Percentiles rank a stretch among this genome's conserved stretches.
Conservation (phyloP, 2,888 invertebrate species). For the Dasysyrphus albostriatus region DNA sequence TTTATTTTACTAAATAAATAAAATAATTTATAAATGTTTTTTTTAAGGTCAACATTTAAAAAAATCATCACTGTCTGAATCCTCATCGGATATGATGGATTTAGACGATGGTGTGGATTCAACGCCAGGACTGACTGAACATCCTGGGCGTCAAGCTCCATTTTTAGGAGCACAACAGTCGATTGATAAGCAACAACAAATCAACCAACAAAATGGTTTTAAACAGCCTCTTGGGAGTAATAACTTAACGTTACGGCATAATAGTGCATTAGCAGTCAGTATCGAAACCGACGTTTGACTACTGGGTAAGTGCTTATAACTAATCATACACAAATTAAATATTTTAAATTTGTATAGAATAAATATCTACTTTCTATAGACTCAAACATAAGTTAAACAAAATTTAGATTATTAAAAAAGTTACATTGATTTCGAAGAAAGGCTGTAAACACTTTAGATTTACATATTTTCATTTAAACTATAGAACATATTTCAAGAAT, state of each 20-base stretch:
- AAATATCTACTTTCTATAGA: no score
- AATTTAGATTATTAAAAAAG: neutral
- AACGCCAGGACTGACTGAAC: conserved; percentile 84
- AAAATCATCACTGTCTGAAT: conserved; percentile 94
- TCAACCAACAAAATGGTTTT: conserved; percentile 81
- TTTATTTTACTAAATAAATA: no score
- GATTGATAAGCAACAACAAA: conserved; percentile 83
- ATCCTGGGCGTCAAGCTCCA: conserved; percentile 84
- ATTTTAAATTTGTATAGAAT: no score
- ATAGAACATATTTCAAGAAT: no score
- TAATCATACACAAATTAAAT: no score
- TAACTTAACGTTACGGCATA: conserved; percentile 91
- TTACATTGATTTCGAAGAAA: neutral
- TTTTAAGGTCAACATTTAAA: conserved; percentile 93
- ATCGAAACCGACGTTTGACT: conserved; percentile 98
- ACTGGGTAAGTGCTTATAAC: conserved; percentile 88
- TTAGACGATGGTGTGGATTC: conserved; percentile 92
- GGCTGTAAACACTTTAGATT: no score
- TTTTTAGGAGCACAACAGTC: conserved; percentile 83
- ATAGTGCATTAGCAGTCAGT: conserved; percentile 93
- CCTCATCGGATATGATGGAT: conserved; percentile 96
- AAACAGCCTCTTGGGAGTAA: conserved; percentile 82
- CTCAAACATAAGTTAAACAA: neutral
- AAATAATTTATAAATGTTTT: no score
- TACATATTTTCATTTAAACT: no score